A percentile compares a stretch with the other conserved stretches of the same genome.
phyloP scores from a whole-genome alignment of 2,797 vertebrate genomes.

The Choloepus didactylus region DNA sequence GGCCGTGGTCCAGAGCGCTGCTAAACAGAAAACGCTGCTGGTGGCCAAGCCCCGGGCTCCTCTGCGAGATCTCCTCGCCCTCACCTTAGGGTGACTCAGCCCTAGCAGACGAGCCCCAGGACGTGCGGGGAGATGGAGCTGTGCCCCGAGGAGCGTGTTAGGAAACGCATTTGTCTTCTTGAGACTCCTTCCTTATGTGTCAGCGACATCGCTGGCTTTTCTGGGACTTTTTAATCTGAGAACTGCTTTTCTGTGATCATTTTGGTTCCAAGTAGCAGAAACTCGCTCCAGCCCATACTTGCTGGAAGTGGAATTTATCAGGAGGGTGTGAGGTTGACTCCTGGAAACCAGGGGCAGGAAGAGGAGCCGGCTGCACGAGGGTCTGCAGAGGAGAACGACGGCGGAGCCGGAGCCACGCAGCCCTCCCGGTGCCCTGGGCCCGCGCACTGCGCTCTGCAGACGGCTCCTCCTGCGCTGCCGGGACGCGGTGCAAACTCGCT shows the following conservation, averaged over 20 bases:
- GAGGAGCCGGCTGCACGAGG: neutral
- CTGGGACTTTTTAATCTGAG: neutral
- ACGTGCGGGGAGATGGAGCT: neutral
- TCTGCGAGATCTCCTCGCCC: neutral
- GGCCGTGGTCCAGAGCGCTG: neutral
- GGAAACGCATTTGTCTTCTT: neutral
- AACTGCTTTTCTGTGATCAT: neutral
- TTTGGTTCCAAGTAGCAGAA: neutral
- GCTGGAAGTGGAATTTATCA: neutral
- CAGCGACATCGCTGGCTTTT: neutral
- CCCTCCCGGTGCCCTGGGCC: too few species aligned
- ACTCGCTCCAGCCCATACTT: neutral
- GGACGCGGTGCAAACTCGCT: too few species aligned
- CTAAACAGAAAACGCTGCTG: neutral
- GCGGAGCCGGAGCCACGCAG: too few species aligned
- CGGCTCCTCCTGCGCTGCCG: too few species aligned
- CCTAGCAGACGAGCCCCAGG: neutral
- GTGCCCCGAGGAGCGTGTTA: neutral
- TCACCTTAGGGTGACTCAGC: neutral
- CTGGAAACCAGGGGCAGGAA: neutral
- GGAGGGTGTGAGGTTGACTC: slow-evolving; percentile 11
- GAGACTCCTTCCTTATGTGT: neutral
- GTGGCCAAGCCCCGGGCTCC: neutral
- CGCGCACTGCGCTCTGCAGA: too few species aligned
- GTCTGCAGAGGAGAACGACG: neutral